These are phyloP conservation scores for Ernsta delagoae DNA, from an alignment of 2,888 invertebrate genomes.

Conservation along the genomic window DNA sequence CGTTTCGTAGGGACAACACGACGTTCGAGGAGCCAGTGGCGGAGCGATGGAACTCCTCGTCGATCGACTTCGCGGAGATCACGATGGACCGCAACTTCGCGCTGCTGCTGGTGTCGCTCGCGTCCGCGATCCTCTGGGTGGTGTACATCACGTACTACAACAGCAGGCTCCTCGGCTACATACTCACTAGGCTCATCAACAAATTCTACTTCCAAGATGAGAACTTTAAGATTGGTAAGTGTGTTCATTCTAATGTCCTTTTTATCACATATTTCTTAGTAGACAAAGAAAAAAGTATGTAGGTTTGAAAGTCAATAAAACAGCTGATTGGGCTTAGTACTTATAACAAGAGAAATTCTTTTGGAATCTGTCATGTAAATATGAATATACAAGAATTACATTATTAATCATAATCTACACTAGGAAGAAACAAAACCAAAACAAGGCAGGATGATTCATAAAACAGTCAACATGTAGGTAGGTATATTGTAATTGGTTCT, in stretches of 20 bases:
- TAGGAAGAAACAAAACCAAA: no score
- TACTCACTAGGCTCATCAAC: constrained; percentile 95
- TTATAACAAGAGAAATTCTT: not conserved
- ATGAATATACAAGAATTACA: not conserved
- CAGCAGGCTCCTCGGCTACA: constrained; percentile 95
- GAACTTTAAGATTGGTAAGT: constrained; percentile 93
- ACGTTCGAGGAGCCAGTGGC: constrained; percentile 68
- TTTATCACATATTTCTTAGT: not conserved
- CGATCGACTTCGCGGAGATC: constrained; percentile 86
- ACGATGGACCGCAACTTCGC: constrained; percentile 90
- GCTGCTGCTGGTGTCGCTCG: constrained; percentile 91
- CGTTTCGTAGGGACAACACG: constrained; percentile 66
- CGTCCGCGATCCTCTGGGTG: constrained; percentile 95
- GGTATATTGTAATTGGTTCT: not conserved
- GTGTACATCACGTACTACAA: constrained; percentile 98
- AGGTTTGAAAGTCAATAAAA: not conserved
- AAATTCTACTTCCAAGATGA: constrained; percentile 94
- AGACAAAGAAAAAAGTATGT: not conserved
- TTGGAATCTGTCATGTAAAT: not conserved
- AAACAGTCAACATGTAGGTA: not conserved
- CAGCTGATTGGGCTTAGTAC: not conserved
- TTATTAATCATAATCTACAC: no score
- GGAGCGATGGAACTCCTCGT: constrained; percentile 85
- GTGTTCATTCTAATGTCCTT: not conserved
- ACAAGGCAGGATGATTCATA: not conserved